Evolutionary conservation across 2,113 vertebrate genomes (phyloP).

Genomic region (Sylvilagus bachmani): DNA sequence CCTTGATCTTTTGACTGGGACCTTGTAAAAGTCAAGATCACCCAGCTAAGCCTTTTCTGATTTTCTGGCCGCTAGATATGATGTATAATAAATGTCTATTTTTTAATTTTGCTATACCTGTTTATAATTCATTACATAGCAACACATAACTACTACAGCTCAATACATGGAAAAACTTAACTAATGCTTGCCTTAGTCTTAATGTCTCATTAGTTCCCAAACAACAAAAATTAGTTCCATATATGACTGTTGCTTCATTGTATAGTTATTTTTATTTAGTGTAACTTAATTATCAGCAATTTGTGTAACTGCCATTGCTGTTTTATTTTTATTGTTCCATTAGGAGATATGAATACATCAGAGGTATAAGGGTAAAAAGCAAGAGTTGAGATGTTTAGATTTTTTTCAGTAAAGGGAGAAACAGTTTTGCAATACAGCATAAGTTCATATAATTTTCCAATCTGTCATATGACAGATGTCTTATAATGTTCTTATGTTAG

Average conservation of each 20-base stretch:
- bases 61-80: neutral
- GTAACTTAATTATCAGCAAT: neutral
- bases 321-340: neutral
- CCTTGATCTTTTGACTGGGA: neutral
- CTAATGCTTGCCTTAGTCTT: neutral
- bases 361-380: neutral
- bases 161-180: conserved; percentile 41
- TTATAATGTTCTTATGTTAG: neutral
- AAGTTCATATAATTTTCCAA: neutral
- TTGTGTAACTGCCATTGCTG: neutral
- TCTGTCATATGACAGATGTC: neutral
- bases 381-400: neutral
- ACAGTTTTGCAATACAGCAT: neutral
- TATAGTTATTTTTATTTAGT: conserved; percentile 35
- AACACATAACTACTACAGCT: neutral
- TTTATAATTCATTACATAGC: neutral
- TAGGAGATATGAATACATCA: neutral
- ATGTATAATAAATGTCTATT: neutral
- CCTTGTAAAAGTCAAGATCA: neutral
- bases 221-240: neutral
- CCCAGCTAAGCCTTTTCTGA: neutral
- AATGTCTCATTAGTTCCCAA: conserved; percentile 19
- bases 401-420: neutral
- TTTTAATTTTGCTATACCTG: neutral
- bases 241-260: neutral